These are phyloP conservation scores for Nasalis larvatus DNA, from an alignment of 2,113 vertebrate genomes.

Conservation along the genomic window DNA sequence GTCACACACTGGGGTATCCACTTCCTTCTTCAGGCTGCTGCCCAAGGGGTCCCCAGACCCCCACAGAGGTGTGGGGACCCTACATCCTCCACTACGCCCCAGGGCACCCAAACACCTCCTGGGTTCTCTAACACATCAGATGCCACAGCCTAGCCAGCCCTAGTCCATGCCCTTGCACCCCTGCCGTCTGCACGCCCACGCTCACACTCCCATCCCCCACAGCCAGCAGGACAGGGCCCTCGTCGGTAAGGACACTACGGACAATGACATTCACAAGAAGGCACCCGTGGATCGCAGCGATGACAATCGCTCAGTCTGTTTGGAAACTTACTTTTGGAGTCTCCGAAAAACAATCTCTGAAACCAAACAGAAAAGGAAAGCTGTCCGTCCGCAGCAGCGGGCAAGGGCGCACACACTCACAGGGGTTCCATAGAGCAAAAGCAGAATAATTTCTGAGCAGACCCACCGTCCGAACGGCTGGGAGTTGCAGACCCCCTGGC, in stretches of 20 bases:
- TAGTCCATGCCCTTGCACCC: neutral
- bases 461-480: accelerated
- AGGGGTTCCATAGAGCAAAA: accelerated
- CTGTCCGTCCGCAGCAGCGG: accelerated
- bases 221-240: neutral
- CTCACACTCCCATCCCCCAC: accelerated
- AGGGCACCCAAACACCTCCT: no score
- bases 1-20: accelerated
- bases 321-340: neutral
- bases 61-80: neutral
- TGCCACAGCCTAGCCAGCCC: no score
- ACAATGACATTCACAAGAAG: neutral
- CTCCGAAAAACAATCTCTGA: neutral
- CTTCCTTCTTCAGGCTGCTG: neutral
- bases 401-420: accelerated
- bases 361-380: neutral
- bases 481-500: accelerated
- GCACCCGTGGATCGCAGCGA: accelerated
- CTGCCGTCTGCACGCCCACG: neutral
- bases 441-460: no score
- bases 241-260: accelerated
- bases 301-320: no score
- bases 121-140: neutral
- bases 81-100: neutral
- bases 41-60: neutral